Conservation (phyloP, 2,113 vertebrate genomes). For the Corythornis madagascariensis region DNA sequence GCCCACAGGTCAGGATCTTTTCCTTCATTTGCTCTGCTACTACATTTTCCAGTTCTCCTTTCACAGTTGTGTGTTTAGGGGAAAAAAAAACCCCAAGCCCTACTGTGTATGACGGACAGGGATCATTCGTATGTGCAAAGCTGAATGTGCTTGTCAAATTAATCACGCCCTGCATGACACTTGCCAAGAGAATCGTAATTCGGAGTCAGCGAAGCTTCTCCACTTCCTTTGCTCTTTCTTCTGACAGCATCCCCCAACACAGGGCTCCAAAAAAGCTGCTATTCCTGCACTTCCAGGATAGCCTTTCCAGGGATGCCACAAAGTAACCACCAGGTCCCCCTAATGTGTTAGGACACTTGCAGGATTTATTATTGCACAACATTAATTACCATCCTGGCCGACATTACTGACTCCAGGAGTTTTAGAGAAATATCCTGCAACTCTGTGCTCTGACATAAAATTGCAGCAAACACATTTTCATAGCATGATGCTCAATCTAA, state of each 20-base stretch:
- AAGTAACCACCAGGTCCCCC: not conserved
- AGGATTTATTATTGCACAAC: constrained; percentile 14
- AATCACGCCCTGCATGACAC: not conserved
- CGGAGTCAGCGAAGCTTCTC: not conserved
- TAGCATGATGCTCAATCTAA: not conserved
- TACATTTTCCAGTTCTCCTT: not conserved
- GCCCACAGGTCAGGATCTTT: not conserved
- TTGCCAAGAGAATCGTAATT: not conserved
- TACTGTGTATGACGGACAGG: not conserved
- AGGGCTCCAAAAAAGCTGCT: not conserved
- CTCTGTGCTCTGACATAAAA: not conserved
- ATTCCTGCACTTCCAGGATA: not conserved
- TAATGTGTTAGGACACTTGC: not conserved
- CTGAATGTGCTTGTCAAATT: not conserved
- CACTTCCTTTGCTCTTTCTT: not conserved
- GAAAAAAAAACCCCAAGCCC: not conserved
- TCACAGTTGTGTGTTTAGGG: not conserved
- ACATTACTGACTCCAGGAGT: not conserved
- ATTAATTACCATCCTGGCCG: not conserved
- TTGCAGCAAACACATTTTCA: constrained; percentile 1
- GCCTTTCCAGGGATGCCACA: not conserved
- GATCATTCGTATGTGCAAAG: not conserved
- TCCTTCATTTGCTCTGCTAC: not conserved
- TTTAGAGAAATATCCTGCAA: constrained; percentile 12
- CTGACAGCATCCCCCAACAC: not conserved